phyloP scores from a whole-genome alignment of 2,797 vertebrate species.

The Acrocephalus scirpaceus region DNA sequence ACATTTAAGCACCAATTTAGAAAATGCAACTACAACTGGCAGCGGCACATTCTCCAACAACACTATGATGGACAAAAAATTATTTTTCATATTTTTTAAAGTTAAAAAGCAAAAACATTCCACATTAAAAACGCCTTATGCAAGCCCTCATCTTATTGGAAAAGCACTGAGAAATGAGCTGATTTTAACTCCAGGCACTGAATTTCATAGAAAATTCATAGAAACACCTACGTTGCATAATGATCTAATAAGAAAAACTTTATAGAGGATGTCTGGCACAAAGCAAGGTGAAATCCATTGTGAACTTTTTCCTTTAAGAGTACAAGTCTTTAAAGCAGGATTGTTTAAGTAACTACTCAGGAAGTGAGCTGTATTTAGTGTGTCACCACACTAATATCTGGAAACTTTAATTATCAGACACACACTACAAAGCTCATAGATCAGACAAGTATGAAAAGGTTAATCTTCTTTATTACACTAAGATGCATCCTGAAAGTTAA shows the following conservation, averaged over 20 bases:
- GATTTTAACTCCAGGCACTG: not conserved
- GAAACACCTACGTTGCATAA: not conserved
- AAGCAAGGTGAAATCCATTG: not conserved
- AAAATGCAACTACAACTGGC: not conserved
- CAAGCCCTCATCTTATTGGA: not conserved
- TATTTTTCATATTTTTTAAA: not conserved
- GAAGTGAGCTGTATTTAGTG: not conserved
- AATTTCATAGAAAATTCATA: not conserved
- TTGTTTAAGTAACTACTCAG: not conserved
- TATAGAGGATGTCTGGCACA: not conserved
- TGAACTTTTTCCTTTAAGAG: not conserved
- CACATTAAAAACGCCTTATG: not conserved
- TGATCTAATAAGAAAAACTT: not conserved
- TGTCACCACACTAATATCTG: not conserved
- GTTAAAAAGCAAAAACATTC: not conserved
- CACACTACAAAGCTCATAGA: not conserved
- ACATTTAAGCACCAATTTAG: not conserved
- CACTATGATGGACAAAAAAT: accelerated
- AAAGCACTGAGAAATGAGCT: not conserved
- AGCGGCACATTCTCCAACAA: not conserved
- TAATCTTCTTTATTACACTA: not conserved
- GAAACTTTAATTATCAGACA: not conserved
- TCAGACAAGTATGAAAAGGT: not conserved
- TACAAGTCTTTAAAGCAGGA: not conserved
- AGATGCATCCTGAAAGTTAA: not conserved